Evolutionary conservation across 2,113 vertebrate genomes (phyloP), one percentile per base, ranked within the genome.

Genomic region (Hymenochirus boettgeri): DNA sequence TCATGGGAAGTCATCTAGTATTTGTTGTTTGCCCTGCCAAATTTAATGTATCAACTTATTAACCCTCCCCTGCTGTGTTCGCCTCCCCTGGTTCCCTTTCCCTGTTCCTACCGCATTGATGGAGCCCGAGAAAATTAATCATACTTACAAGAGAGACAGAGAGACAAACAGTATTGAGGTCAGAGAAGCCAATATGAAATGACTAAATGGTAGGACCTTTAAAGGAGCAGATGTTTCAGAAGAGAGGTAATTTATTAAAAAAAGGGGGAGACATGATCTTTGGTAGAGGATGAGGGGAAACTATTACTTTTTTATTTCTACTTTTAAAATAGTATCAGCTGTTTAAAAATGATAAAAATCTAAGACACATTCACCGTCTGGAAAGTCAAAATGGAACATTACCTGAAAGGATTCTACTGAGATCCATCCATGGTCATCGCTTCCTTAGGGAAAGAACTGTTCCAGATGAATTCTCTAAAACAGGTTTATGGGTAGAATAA

Each of bases 181-280:
- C 64, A 67, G 31, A 59, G 48, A 67, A 59, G 54, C 55, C 64
- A 67, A 52, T 67, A 59, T 31, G 52, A 67, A 52, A 59, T 67
- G 55, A 27, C 57, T 69, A 42, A 57, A 69, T 60, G 56, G 56
- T 27, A 27, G 50, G 56, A 69, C 47, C 65, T 69, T 60, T 58
- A 52, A 53, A 51, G 56, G 65, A 69, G 65, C 65, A 69, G 65
- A 60, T 69, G 65, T 69, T 69, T 69, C 57, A 51, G 59, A 52
- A 24, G 57, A 69, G 46, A 60, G 45, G 65, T 60, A 50, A 66
- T 58, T 58, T 66, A 58, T 66, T 58, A 51, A 22, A 48, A 48
- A 48, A 48, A 42, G 13, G 47, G 10, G 22, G 27, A 26, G 37
- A 50, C 46, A 64, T 63, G 50, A 42, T 46, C 26, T 57, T 35